phyloP scores from a whole-genome alignment of 2,113 vertebrate genomes.

The Paramisgurnus dabryanus region DNA sequence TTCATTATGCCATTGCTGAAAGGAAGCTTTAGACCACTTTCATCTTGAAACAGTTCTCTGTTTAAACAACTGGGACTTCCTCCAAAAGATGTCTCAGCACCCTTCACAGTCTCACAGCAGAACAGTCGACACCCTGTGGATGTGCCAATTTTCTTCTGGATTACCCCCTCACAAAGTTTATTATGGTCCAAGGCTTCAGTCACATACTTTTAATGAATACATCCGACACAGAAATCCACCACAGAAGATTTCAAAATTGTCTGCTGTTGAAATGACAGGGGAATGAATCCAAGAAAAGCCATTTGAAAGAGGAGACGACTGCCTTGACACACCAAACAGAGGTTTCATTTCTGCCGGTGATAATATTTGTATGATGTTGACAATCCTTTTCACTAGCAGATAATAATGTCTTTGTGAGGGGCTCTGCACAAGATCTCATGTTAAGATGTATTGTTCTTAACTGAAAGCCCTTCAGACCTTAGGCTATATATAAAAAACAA shows the following conservation, averaged over 20 bases:
- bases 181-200: conserved; percentile 26
- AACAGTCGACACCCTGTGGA: conserved; percentile 36
- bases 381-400: conserved; percentile 56
- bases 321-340: conserved; percentile 47
- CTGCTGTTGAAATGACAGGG: conserved; percentile 55
- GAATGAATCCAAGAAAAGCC: conserved; percentile 26
- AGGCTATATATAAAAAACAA: neutral
- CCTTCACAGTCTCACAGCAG: conserved; percentile 37
- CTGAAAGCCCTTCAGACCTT: neutral
- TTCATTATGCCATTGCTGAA: conserved; percentile 40
- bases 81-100: conserved; percentile 20
- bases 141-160: conserved; percentile 39
- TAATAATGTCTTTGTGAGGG: conserved; percentile 61
- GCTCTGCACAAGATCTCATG: conserved; percentile 5
- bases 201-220: conserved; percentile 11
- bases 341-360: conserved; percentile 59
- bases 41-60: conserved; percentile 24
- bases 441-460: neutral
- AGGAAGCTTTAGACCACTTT: conserved; percentile 33
- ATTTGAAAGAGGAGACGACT: conserved; percentile 38
- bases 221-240: neutral
- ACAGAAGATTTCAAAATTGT: conserved; percentile 42
- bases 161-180: conserved; percentile 36
- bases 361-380: conserved; percentile 61
- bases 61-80: conserved; percentile 34